Percentiles rank a stretch among this genome's conserved stretches.
Conservation (phyloP, 2,888 invertebrate genomes). For the Pristionchus mayeri region DNA sequence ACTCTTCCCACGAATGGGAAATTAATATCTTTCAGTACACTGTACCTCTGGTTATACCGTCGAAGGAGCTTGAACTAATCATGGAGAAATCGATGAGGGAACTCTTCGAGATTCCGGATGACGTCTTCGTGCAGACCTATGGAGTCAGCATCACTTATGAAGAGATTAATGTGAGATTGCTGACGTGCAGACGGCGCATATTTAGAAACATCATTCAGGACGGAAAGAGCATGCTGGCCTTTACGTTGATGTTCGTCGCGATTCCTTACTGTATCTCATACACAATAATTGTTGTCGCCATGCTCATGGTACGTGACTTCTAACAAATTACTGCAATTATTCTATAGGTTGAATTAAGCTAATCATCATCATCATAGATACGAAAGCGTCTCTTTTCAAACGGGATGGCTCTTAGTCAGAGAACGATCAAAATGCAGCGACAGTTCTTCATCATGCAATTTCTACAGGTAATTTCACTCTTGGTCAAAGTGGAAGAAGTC, state of each 20-base stretch:
- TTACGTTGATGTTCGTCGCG: not conserved
- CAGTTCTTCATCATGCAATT: slow-evolving; percentile 19
- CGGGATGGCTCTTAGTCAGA: not conserved
- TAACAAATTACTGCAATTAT: not conserved
- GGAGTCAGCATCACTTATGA: not conserved
- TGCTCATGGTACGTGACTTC: not conserved
- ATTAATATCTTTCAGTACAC: slow-evolving; percentile 19
- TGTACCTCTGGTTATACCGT: not conserved
- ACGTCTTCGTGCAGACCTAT: not conserved
- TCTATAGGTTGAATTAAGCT: not conserved
- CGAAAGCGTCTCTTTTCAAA: not conserved
- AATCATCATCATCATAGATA: not conserved
- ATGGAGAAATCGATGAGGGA: not conserved
- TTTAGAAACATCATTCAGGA: not conserved
- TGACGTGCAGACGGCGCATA: not conserved
- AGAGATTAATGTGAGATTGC: not conserved
- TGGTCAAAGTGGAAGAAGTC: not conserved
- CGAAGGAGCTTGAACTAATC: not conserved
- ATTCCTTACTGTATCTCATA: not conserved
- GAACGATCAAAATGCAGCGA: not conserved
- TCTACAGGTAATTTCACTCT: not conserved
- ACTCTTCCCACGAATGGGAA: too few relatives aligned
- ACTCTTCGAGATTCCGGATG: not conserved
- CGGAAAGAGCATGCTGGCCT: not conserved
- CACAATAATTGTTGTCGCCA: not conserved